Evolutionary conservation across 2,888 invertebrate genomes (phyloP), one percentile per base, ranked within the genome.

Genomic region (Scaptomyza reducta): DNA sequence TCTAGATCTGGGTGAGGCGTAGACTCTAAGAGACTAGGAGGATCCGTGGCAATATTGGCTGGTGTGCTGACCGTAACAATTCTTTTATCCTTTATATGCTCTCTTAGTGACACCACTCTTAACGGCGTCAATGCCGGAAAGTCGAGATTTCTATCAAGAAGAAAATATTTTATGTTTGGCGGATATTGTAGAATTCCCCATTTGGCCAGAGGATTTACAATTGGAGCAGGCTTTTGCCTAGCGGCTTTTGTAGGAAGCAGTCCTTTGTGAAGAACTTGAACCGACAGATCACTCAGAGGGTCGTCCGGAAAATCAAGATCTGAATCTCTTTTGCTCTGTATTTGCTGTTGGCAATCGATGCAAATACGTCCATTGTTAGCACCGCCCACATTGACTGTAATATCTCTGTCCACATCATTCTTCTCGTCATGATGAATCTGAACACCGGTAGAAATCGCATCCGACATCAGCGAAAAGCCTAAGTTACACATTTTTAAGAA

Each of bases 331-430:
- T 9, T 29, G 6, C 42, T 0, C 14, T 65, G 45, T 27, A 49
- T 33, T 31, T 66, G 66, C 22, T 22, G 22, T 18, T 67, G 58
- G 9, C 66, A 67, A 31, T 67, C 68, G 25, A 67, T 68, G 14
- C 66, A 67, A 53, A 67, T 67, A 16, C 18, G 18, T 16, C 66
- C 66, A 9, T 9, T 41, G 13, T 58, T 47, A 0, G 46, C 0
- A 3, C 66, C 68, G 0, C 10, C 9, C 14, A 67, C 42, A 18
- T 38, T 25, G 1, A 67, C 33, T 3, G 69, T 58, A 7, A 51
- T 42, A 13, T 53, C 47, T 22, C 31, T 38, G 11, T 6, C n/a
- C 4, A 7, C 1, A 6, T 31, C 64, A 29, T 27, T 41, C 18
- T 10, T 7, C 13, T n/a, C 22, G 18, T 4, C 49, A 27, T 40